Conservation (phyloP, 1,140 invertebrate genomes). For the Drosophila asahinai region DNA sequence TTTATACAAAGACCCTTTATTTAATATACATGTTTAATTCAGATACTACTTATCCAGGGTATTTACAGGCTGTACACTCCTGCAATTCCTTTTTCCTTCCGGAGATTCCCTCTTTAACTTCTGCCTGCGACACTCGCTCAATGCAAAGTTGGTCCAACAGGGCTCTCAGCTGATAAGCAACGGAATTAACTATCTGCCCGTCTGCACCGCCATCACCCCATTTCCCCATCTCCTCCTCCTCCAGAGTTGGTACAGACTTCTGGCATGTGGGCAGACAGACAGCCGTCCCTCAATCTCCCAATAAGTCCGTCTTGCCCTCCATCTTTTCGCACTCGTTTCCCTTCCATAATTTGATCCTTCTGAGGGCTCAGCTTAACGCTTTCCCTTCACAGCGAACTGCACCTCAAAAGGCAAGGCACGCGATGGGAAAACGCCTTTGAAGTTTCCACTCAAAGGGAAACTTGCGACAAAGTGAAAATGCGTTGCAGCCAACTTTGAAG, state of each 20-base stretch:
- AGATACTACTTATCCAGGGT: slow-evolving; percentile 5
- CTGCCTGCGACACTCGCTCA: slow-evolving; percentile 43
- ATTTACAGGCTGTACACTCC: not conserved
- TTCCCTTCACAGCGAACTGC: slow-evolving; percentile 19
- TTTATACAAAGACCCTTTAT: too few relatives aligned
- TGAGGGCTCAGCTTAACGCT: slow-evolving; percentile 19
- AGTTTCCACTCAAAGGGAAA: slow-evolving; percentile 37
- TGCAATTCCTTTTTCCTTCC: not conserved
- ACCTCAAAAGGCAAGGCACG: slow-evolving; percentile 33
- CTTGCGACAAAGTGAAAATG: slow-evolving; percentile 39
- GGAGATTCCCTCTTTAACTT: slow-evolving; percentile 7
- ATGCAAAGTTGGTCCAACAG: slow-evolving; percentile 48
- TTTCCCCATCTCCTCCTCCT: not conserved
- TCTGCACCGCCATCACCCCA: not conserved
- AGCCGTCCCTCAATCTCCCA: slow-evolving; percentile 3
- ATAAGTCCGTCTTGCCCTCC: slow-evolving; percentile 3
- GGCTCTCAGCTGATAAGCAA: slow-evolving; percentile 48
- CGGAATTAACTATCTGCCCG: slow-evolving; percentile 40
- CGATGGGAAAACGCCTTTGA: slow-evolving; percentile 26
- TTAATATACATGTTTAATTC: too few relatives aligned
- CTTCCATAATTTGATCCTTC: slow-evolving; percentile 36
- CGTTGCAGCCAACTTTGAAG: slow-evolving; percentile 18
- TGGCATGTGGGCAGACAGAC: slow-evolving; percentile 27
- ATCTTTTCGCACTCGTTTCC: slow-evolving; percentile 35
- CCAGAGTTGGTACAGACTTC: slow-evolving; percentile 2